Percentiles rank a stretch among this genome's conserved stretches.
phyloP scores from a whole-genome alignment of 1,140 invertebrate genomes.

The Alviniconcha marisindica region DNA sequence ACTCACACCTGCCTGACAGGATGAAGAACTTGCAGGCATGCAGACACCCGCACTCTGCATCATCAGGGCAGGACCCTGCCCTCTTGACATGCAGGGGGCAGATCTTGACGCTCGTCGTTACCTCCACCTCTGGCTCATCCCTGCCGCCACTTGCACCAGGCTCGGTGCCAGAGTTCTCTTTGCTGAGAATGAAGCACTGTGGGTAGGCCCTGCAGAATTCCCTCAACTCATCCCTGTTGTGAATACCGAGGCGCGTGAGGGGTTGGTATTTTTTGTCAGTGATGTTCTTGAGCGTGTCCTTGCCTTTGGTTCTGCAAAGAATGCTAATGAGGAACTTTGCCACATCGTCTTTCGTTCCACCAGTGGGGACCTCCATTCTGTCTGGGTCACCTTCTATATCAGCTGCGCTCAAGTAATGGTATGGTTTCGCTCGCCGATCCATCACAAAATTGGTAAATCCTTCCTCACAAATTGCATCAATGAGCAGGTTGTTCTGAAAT shows the following conservation, averaged over 20 bases:
- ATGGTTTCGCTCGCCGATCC: neutral
- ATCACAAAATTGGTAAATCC: neutral
- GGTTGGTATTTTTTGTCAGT: neutral
- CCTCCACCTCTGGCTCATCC: neutral
- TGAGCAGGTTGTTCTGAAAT: neutral
- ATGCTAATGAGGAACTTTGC: conserved; percentile 10
- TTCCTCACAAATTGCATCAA: neutral
- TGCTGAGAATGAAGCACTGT: neutral
- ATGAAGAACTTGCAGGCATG: conserved; percentile 29
- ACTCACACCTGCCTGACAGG: conserved; percentile 1
- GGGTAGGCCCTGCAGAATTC: neutral
- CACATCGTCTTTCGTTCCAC: neutral
- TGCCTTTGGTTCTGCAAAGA: conserved; percentile 23
- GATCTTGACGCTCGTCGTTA: neutral
- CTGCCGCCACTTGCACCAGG: neutral
- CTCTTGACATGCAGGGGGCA: neutral
- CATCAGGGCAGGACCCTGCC: neutral
- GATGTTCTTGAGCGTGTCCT: neutral
- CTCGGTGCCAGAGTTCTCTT: neutral
- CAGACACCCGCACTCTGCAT: conserved; percentile 3
- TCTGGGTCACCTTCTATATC: neutral
- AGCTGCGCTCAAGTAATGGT: neutral
- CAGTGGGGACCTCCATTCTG: neutral
- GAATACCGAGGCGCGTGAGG: neutral
- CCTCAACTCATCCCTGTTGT: neutral